Evolutionary conservation across 2,888 invertebrate genomes (phyloP).

Genomic region (Zaprionus lineosus): DNA sequence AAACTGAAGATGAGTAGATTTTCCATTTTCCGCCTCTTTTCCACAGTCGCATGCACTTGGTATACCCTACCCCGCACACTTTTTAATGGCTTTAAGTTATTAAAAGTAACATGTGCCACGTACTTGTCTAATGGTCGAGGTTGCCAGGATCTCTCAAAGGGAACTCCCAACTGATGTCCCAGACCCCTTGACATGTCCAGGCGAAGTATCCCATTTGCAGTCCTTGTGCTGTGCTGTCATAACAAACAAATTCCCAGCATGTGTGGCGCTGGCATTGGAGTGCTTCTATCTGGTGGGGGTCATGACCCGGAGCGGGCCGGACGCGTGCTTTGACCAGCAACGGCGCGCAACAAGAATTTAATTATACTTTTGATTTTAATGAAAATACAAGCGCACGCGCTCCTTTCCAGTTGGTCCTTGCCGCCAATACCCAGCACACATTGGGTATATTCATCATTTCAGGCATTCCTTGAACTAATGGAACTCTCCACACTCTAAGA

Average conservation of each 20-base stretch:
- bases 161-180: constrained; percentile 1
- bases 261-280: constrained; percentile 42
- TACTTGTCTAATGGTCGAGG: constrained; percentile 45
- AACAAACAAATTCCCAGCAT: constrained; percentile 70
- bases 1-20: too few species aligned
- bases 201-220: constrained; percentile 40
- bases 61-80: too few species aligned
- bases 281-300: background rate
- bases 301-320: constrained; percentile 13
- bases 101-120: constrained; percentile 29
- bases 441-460: background rate
- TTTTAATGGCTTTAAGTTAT: too few species aligned
- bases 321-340: constrained; percentile 40
- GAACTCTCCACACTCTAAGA: too few species aligned
- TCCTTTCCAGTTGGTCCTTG: constrained; percentile 1
- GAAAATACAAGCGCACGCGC: constrained; percentile 48
- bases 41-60: too few species aligned
- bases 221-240: constrained; percentile 60
- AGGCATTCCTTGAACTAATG: background rate
- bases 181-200: constrained; percentile 27
- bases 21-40: too few species aligned
- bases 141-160: background rate
- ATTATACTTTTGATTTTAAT: constrained; percentile 72
- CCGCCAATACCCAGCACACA: constrained; percentile 8
- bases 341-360: constrained; percentile 58